phyloP scores from a whole-genome alignment of 2,113 vertebrate genomes.

The Pteruthius melanotis region DNA sequence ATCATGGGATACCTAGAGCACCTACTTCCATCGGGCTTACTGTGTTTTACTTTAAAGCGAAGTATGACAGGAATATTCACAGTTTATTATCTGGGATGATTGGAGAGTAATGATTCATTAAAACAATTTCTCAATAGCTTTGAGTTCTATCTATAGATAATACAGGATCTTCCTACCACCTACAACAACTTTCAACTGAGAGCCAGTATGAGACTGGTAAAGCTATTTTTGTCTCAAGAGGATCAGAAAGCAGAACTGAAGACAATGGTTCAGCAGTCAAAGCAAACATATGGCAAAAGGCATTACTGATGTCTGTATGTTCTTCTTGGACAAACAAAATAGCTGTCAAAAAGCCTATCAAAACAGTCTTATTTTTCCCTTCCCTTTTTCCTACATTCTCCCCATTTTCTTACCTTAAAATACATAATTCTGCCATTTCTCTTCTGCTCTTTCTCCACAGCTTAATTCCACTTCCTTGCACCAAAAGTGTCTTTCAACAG shows the following conservation, averaged over 20 bases:
- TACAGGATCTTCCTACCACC: background rate
- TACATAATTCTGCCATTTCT: background rate
- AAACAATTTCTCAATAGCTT: background rate
- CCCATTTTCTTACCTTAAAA: background rate
- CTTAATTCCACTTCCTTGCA: background rate
- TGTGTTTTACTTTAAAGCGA: background rate
- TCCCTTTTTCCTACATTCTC: background rate
- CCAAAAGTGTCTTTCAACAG: background rate
- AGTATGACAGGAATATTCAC: background rate
- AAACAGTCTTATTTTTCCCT: background rate
- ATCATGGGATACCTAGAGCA: background rate
- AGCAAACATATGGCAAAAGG: background rate
- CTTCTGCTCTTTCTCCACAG: background rate
- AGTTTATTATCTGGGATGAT: background rate
- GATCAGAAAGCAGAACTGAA: background rate
- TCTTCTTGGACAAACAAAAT: background rate
- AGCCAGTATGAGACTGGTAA: background rate
- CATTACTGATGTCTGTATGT: background rate
- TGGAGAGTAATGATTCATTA: background rate
- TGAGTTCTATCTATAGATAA: background rate
- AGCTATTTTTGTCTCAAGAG: background rate
- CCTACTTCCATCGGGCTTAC: background rate
- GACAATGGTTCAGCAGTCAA: background rate
- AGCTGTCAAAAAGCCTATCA: background rate
- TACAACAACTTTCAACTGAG: background rate